Conservation (phyloP, 2,113 vertebrate genomes). For the Megaleporinus macrocephalus region DNA sequence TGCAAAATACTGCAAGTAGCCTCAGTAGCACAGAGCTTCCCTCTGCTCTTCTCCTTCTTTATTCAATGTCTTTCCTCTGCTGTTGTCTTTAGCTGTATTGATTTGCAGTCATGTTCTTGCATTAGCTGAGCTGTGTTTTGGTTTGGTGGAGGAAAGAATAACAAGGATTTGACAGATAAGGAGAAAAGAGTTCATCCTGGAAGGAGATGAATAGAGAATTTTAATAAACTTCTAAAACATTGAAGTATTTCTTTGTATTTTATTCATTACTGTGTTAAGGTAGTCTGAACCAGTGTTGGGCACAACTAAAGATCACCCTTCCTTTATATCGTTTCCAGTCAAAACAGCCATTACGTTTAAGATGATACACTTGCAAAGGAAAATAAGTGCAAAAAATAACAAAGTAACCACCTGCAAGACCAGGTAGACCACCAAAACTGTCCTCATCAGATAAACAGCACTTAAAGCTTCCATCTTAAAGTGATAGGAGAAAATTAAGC, state of each 20-base stretch:
- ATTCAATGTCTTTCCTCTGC: background rate
- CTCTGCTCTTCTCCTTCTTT: background rate
- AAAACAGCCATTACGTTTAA: too few relatives aligned
- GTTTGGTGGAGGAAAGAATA: background rate
- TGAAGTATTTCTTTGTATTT: background rate
- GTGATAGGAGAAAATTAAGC: too few relatives aligned
- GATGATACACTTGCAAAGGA: too few relatives aligned
- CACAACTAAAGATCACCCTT: too few relatives aligned
- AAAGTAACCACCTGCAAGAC: too few relatives aligned
- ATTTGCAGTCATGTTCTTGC: background rate
- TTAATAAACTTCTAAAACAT: background rate
- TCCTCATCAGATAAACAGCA: too few relatives aligned
- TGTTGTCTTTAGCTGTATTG: slow-evolving; percentile 4
- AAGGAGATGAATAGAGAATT: background rate
- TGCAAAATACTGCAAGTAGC: background rate
- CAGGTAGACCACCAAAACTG: too few relatives aligned
- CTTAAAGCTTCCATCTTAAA: too few relatives aligned
- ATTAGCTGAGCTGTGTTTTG: background rate
- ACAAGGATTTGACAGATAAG: background rate
- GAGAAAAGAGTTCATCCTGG: background rate
- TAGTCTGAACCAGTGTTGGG: background rate
- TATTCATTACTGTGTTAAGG: background rate
- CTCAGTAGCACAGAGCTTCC: background rate
- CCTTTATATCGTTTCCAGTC: too few relatives aligned
- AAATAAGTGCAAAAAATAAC: too few relatives aligned